Evolutionary conservation across 2,888 invertebrate genomes (phyloP), one percentile per base, ranked within the genome.

Genomic region (Melinopterus prodromus): DNA sequence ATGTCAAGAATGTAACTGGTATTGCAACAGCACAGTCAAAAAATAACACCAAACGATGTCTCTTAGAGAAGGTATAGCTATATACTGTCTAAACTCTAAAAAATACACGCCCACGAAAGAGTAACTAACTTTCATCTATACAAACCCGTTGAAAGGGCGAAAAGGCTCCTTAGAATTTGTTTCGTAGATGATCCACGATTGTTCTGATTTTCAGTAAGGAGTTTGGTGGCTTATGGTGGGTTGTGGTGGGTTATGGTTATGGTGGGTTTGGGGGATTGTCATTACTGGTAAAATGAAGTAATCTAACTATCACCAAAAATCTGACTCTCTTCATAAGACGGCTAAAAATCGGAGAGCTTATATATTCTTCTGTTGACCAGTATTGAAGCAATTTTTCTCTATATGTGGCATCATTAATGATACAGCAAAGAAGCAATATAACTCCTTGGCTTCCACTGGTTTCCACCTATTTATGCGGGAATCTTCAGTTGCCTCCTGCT

Each of bases 21-120:
- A 77, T 84, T 81, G 75, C 78, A 81, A 76, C 84, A 83, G 78
- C 86, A 86, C 77, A 84, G 81, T 82, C 84, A 86, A 36, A 82
- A 71, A 77, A 83, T 84, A 9, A 84, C 78, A 7, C 84, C 83
- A 78, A 84, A 84, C 81, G 78, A 78, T 83, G 83, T 16, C 82
- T 53, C n/a, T n/a, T 77, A 82, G 83, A 6, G 78, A 78, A 5
- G 81, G 82, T 15, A 83, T 83, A 70, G 82, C 82, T 70, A n/a
- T n/a, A n/a, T n/a, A n/a, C n/a, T 82, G 82, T 77, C 81, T 82
- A 76, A 84, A 82, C 82, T 81, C 83, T 83, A 69, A 70, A 82
- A 6, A 81, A 70, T 16, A 83, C 70, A 16, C 82, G 77, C n/a
- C n/a, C n/a, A n/a, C n/a, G n/a, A n/a, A n/a, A n/a, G n/a, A n/a